Conservation (phyloP, 2,888 invertebrate genomes). For the Pseudococcus viburni region DNA sequence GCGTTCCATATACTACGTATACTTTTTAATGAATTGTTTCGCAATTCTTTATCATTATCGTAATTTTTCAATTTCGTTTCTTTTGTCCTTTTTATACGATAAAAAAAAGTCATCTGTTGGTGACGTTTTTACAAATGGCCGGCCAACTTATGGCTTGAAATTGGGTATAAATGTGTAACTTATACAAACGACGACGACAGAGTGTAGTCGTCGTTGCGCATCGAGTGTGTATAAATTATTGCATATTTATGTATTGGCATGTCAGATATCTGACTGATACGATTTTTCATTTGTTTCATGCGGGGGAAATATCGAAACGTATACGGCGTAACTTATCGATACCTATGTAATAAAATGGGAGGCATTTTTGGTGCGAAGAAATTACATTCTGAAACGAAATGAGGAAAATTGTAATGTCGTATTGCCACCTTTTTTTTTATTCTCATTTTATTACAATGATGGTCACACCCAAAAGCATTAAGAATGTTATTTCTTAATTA, state of each 20-base stretch:
- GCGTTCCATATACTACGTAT: not conserved
- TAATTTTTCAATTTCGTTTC: slow-evolving; percentile 2
- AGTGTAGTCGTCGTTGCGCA: not conserved
- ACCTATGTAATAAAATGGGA: not conserved
- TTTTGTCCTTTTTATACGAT: not conserved
- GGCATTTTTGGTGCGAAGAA: not conserved
- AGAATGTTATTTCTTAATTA: slow-evolving; percentile 50
- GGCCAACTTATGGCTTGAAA: not conserved
- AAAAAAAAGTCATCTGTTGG: not conserved
- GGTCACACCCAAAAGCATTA: not conserved
- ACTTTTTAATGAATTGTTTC: not conserved
- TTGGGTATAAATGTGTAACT: not conserved
- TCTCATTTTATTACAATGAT: not conserved
- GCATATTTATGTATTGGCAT: not conserved
- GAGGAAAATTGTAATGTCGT: not conserved
- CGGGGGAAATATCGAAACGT: not conserved
- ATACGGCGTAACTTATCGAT: not conserved
- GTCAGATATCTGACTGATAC: not conserved
- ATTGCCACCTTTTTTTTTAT: not conserved
- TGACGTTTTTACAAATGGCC: not conserved
- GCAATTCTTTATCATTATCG: not conserved
- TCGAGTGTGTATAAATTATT: not conserved
- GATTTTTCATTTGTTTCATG: not conserved
- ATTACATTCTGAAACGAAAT: not conserved
- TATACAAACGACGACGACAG: not conserved